phyloP scores from a whole-genome alignment of 2,888 invertebrate species.

The Argyresthia albistria region DNA sequence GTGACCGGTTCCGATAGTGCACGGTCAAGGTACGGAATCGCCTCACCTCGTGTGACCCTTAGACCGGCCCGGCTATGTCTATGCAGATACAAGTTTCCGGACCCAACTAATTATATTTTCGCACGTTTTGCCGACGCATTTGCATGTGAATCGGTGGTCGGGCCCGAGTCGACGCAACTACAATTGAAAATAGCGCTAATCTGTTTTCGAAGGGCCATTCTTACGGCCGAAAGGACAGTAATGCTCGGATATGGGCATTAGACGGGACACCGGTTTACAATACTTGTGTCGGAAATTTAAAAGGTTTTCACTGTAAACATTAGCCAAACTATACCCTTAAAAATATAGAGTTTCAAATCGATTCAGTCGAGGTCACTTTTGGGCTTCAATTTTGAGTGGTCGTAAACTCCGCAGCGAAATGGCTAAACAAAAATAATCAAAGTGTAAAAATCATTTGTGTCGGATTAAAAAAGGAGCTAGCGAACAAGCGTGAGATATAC shows the following conservation, averaged over 20 bases:
- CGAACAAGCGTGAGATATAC: constrained; percentile 61
- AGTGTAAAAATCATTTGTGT: constrained; percentile 68
- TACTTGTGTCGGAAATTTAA: constrained; percentile 54
- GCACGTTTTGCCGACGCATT: constrained; percentile 63
- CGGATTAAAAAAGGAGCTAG: constrained; percentile 68
- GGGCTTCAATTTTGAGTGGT: constrained; percentile 13
- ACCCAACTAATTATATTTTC: constrained; percentile 69
- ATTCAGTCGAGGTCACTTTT: constrained; percentile 11
- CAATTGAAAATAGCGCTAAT: constrained; percentile 52
- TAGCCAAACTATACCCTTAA: constrained; percentile 9
- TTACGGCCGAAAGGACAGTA: constrained; percentile 20
- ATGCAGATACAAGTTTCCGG: constrained; percentile 24
- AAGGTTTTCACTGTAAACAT: constrained; percentile 59
- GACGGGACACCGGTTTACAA: constrained; percentile 25
- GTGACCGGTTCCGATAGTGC: constrained; percentile 41
- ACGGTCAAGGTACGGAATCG: constrained; percentile 33
- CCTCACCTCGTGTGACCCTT: constrained; percentile 26
- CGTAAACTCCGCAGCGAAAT: constrained; percentile 52
- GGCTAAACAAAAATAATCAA: constrained; percentile 53
- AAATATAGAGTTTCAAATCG: constrained; percentile 12
- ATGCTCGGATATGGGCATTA: constrained; percentile 24
- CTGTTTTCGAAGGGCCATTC: constrained; percentile 28
- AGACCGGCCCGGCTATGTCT: constrained; percentile 14
- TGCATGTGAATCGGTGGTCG: constrained; percentile 56
- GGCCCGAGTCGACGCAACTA: constrained; percentile 20